Evolutionary conservation across 2,797 vertebrate species (phyloP).

Genomic region (Dermochelys coriacea): DNA sequence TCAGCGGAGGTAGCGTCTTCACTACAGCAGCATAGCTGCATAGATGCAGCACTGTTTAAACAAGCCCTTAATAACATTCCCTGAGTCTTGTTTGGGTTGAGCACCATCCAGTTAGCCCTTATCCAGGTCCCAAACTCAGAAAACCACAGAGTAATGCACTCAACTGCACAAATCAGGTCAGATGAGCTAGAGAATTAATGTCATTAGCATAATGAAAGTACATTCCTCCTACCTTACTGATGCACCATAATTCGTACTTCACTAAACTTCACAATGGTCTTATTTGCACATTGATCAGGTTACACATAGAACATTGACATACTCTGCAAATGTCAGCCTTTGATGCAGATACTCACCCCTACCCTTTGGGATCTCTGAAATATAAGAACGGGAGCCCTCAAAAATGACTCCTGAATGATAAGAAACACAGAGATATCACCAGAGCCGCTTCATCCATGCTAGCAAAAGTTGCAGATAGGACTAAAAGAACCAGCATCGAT

Average conservation of each 20-base stretch:
- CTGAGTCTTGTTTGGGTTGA: not conserved
- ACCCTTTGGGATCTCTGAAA: not conserved
- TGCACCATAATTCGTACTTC: not conserved
- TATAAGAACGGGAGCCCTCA: not conserved
- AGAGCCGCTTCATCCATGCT: not conserved
- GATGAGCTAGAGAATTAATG: not conserved
- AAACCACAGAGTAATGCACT: not conserved
- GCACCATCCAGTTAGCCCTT: not conserved
- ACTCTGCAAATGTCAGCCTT: not conserved
- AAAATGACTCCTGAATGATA: not conserved
- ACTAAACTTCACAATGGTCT: not conserved
- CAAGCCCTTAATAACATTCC: not conserved
- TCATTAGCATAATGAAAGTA: not conserved
- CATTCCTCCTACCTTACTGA: not conserved
- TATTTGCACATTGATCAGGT: fast-evolving
- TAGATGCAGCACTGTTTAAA: not conserved
- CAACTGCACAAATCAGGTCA: not conserved
- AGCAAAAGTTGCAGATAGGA: not conserved
- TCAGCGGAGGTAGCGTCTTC: not conserved
- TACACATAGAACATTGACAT: not conserved
- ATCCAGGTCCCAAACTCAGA: not conserved
- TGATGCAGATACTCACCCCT: not conserved
- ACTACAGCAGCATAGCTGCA: not conserved
- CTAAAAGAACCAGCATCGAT: not conserved
- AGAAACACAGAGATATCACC: not conserved